Evolutionary conservation across 1,140 invertebrate species (phyloP).

Genomic region (Ladona fulva): DNA sequence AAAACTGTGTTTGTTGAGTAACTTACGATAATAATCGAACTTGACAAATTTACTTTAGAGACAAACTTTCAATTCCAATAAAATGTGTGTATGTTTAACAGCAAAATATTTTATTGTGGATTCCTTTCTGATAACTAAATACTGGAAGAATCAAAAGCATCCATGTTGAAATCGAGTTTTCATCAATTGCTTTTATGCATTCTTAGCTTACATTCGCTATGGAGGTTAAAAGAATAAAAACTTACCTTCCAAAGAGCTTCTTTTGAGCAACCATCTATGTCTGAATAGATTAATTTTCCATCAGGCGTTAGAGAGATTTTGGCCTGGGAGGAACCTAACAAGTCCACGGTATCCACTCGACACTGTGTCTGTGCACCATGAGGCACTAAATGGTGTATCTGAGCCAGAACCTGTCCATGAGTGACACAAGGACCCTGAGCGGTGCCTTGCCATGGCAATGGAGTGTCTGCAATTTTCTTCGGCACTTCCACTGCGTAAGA

Average conservation of each 20-base stretch:
- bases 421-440: not conserved
- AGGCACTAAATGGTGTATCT: not conserved
- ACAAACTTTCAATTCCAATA: too few relatives aligned
- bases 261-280: not conserved
- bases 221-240: too few relatives aligned
- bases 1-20: too few relatives aligned
- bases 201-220: too few relatives aligned
- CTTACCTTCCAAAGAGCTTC: not conserved
- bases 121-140: too few relatives aligned
- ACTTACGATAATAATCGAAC: too few relatives aligned
- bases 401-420: not conserved
- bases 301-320: not conserved
- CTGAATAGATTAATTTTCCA: not conserved
- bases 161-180: too few relatives aligned
- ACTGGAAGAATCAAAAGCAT: too few relatives aligned
- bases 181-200: too few relatives aligned
- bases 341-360: not conserved
- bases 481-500: slow-evolving; percentile 56
- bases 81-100: too few relatives aligned
- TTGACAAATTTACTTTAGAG: too few relatives aligned
- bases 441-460: not conserved
- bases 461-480: not conserved
- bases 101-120: too few relatives aligned
- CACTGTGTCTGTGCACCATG: not conserved
- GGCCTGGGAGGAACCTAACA: not conserved